Base-by-base conservation (phyloP, 2,888 invertebrate genomes). In the Trilocha varians region DNA sequence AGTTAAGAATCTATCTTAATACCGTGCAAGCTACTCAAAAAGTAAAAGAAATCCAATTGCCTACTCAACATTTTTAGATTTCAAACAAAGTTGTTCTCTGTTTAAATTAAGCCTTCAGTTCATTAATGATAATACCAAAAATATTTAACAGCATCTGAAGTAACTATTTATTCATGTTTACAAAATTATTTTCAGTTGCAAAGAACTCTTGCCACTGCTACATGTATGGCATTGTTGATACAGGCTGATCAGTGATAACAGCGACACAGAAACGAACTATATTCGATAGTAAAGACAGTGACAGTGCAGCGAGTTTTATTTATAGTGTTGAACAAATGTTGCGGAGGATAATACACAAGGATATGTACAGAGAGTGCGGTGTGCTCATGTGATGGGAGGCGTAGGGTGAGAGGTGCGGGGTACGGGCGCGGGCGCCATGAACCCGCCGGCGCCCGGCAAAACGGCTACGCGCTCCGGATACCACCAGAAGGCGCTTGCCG, bases 401-500 rank as follows among this genome's bases (percentile, higher is more conserved):
- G 84, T 78, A 73, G 82, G 87, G 83, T 86, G 83, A 84, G 35
- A 38, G 37, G 43, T 75, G 76, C 74, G 78, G 80, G 78, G 86
- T 87, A 85, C 86, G 76, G 78, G 77, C 78, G 77, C 71, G 75
- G 80, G 87, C 86, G 88, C 82, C 78, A 89, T 89, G 89, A 89
- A 88, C 87, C 87, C 88, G 77, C 88, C 87, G 79, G 87, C 88
- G 78, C 85, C 86, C 82, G 83, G 83, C 78, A 86, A 87, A 78
- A 78, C 90, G 84, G 89, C 89, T 82, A 89, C 89, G 87, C 90
- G 91, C 84, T 88, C 91, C 86, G 92, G 92, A 85, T 94, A 94
- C 83, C 92, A 92, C 83, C 93, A 93, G 80, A 93, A 94, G 87
- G 94, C 94, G 70, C 89, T 95, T 78, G 93, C 93, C 80, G 92